Percentiles rank a stretch among this genome's conserved stretches.
Conservation (phyloP, 2,797 vertebrate species). For the Adrianichthys oophorus region DNA sequence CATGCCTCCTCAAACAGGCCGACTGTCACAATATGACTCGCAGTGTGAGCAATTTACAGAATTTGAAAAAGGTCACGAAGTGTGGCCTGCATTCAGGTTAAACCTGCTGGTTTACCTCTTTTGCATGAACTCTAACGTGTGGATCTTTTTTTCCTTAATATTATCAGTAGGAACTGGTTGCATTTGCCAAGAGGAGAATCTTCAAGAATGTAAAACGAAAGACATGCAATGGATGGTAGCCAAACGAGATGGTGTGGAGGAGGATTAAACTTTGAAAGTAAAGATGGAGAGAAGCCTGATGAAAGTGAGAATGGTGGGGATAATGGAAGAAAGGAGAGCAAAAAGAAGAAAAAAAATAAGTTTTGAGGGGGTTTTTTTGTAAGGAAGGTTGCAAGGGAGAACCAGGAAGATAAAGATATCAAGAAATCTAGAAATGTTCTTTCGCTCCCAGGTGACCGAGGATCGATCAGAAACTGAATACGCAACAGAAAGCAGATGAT, state of each 20-base stretch:
- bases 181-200: conserved; percentile 37
- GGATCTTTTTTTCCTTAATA: conserved; percentile 27
- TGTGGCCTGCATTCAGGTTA: conserved; percentile 42
- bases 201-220: conserved; percentile 31
- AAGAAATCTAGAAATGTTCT: conserved; percentile 21
- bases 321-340: conserved; percentile 19
- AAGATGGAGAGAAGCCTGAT: conserved; percentile 18
- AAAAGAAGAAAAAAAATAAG: conserved; percentile 17
- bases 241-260: conserved; percentile 25
- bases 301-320: conserved; percentile 6
- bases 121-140: conserved; percentile 27
- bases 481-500: conserved; percentile 5
- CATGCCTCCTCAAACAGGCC: conserved; percentile 25
- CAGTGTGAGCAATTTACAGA: conserved; percentile 55
- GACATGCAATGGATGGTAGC: conserved; percentile 41
- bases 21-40: conserved; percentile 41
- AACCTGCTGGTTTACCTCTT: conserved; percentile 22
- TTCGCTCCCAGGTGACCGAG: conserved; percentile 13
- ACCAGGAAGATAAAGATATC: conserved; percentile 15
- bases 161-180: conserved; percentile 29
- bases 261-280: conserved; percentile 3
- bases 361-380: neutral
- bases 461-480: conserved; percentile 10
- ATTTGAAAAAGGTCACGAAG: conserved; percentile 64
- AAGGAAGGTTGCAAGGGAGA: neutral